Base-by-base conservation (phyloP, 2,888 invertebrate genomes). In the Lasioglossum morio region DNA sequence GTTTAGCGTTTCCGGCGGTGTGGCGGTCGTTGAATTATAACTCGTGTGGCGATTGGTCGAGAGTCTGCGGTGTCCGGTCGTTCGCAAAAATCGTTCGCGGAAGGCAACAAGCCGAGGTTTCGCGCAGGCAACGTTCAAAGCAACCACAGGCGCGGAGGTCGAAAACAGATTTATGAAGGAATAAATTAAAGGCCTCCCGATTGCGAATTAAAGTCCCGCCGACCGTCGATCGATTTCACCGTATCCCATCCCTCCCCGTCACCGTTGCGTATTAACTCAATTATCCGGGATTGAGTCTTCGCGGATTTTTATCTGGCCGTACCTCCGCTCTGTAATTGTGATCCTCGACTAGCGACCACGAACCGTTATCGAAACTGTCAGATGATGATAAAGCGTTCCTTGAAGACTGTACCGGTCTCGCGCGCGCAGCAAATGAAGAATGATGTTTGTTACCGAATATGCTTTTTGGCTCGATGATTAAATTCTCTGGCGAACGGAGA, bases 181-280 rank as follows among this genome's bases (percentile, higher is more conserved):
- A 92, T 92, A 90, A 92, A 92, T 93, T 92, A 85, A 83, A 82
- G 88, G 84, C 84, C 84, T 90, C 89, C 85, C 82, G 43, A 82
- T 30, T 87, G 82, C 86, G 82, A 88, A 88, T 87, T 87, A 85
- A 83, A 89, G 88, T 88, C 82, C 81, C 81, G 69, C 40, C 37
- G 74, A 70, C 87, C 82, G 48, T 27, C 80, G 86, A 87, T 81
- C 88, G 88, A 89, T 90, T 88, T 86, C 91, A 82, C 84, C 48
- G 72, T 57, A 4, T n/a, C 3, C n/a, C 8, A 23, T 4, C 8
- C 8, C 23, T 7, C 23, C 48, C 23, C 48, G 5, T 80, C 74
- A 74, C 79, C 40, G 72, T 60, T 48, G 37, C 83, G 73, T 66
- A 66, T 37, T 40, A 27, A 27, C n/a, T 48, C 76, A 80, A 88